Base-by-base conservation (phyloP, 2,113 vertebrate genomes). In the Cryptoleucopteryx plumbea region DNA sequence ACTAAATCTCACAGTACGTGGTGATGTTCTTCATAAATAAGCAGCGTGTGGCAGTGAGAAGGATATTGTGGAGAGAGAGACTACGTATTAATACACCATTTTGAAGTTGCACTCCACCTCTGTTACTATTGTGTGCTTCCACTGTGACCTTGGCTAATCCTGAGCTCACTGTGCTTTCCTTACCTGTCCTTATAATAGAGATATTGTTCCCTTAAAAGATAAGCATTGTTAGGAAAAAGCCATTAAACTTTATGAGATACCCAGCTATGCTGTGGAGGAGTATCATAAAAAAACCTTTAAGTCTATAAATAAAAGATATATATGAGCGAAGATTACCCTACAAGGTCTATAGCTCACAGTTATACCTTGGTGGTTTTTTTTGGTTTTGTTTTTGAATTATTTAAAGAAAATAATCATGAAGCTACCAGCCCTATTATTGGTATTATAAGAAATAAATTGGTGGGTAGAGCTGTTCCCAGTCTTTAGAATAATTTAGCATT, bases 401-500 rank as follows among this genome's bases (percentile, higher is more conserved):
- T 97, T 97, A 94, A 87, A 78, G n/a, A 74, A 97, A 97, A 92
- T 86, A 95, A 96, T 87, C 68, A 88, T 67, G 83, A 92, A 59
- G 13, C 45, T 94, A 94, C 50, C 87, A 94, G 82, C 21, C 91
- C 83, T 96, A 77, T 92, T 95, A 91, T 65, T 96, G 61, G 84
- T 93, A 96, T 88, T 77, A 86, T 82, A 93, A 96, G 94, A 96
- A 96, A 96, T 78, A 86, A 94, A 97, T 92, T 74, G n/a, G 77
- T 89, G 84, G 87, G 86, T 90, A 95, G 78, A 90, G 62, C 47
- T 91, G 36, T 63, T 97, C 96, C 61, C 79, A 96, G 77, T 48
- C 88, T 95, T 83, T 80, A 87, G 90, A 97, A 82, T 96, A 96
- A 96, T 95, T 98, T 96, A 97, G 81, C 89, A 85, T 95, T 98